Conservation (phyloP, 35 echinoderm and acorn worm genomes). For the Anneissia japonica region DNA sequence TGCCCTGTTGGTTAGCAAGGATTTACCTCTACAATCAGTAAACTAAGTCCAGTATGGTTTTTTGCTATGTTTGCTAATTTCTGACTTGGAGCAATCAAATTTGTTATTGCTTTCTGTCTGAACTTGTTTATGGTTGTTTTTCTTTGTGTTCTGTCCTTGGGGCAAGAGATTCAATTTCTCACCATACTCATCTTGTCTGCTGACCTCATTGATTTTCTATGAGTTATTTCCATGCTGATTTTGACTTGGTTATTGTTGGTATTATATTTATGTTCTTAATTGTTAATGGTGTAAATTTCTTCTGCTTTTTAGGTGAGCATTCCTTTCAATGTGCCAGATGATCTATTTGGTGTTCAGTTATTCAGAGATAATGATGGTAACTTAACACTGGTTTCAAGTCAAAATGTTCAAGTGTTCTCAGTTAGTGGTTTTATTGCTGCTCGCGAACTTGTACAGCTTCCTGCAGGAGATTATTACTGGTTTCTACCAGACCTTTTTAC, state of each 20-base stretch:
- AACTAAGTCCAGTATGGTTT: too few species aligned
- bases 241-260: too few species aligned
- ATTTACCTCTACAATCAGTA: too few species aligned
- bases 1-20: too few species aligned
- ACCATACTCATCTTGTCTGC: too few species aligned
- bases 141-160: too few species aligned
- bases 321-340: neutral
- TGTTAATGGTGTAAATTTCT: neutral
- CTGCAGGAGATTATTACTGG: conserved; percentile 75
- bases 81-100: too few species aligned
- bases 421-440: conserved; percentile 26
- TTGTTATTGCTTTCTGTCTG: too few species aligned
- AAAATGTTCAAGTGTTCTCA: conserved; percentile 10
- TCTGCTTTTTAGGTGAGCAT: conserved; percentile 2
- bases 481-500: conserved; percentile 40
- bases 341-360: conserved; percentile 42
- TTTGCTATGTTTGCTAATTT: too few species aligned
- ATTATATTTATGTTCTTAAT: neutral
- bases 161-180: too few species aligned
- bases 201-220: neutral
- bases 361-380: neutral
- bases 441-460: conserved; percentile 50
- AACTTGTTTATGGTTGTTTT: too few species aligned
- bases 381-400: conserved; percentile 4
- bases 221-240: neutral